Evolutionary conservation across 2,888 invertebrate species (phyloP), one percentile per base, ranked within the genome.

Genomic region (Pheosia tremula): DNA sequence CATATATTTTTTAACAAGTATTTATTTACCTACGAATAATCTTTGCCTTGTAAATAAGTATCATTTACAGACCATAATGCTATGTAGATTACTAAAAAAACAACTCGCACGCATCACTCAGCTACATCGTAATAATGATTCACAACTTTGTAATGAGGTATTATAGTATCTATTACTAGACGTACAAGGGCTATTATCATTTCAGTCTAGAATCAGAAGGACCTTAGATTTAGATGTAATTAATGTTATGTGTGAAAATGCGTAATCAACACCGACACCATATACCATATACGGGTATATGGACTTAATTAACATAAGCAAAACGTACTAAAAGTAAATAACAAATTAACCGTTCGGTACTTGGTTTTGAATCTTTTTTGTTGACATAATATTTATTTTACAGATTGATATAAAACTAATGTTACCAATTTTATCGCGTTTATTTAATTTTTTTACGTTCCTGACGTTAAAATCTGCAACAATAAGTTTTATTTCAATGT

Each of bases 161-260:
- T 8, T 56, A n/a, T n/a, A 3, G 37, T 4, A 0, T 24, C n/a
- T 56, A 41, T 41, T 41, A 9, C 24, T 37, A 53, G n/a, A 53
- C 5, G 10, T 4, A n/a, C 69, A 73, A 55, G 47, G 63, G 61
- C 45, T 9, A 58, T 24, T 24, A 24, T 24, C 24, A 24, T 24
- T 24, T 39, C 3, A 6, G 9, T 43, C 43, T 3, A 43, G 10
- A 43, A 9, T 9, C 43, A 8, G 9, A 43, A 56, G 63, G 56
- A 60, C 71, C 64, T 63, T 64, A 75, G 61, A 67, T 68, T 78
- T 62, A 67, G 68, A 62, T 37, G 63, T 69, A 68, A 72, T 75
- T 68, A 78, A 78, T 71, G 60, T 59, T 74, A 71, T 70, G 76
- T 78, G 78, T 71, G 78, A 78, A 71, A 69, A 71, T 71, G 66